Evolutionary conservation across 2,797 vertebrate genomes (phyloP), one percentile per base, ranked within the genome.

Genomic region (Hipposideros larvatus): DNA sequence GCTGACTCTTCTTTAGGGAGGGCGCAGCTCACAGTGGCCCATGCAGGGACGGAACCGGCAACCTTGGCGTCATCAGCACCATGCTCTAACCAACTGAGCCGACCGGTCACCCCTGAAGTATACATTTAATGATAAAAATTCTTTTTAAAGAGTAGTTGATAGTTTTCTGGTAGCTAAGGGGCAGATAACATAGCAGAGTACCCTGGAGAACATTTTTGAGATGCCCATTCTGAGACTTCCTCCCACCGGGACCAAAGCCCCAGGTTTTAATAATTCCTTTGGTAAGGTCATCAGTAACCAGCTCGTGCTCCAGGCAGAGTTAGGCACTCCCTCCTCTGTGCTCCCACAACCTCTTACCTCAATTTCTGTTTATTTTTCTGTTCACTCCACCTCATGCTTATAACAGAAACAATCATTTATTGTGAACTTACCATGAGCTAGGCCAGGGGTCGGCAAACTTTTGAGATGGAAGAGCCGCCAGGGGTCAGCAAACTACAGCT

Each of bases 331-430:
- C n/a, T 82, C 10, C 48, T 85, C n/a, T 22, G 7, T 13, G 37
- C 31, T 88, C 19, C 22, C 57, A 59, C 19, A 24, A 1, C 2
- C n/a, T 4, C 19, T 88, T n/a, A 53, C 14, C 71, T 88, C 82
- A 37, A 63, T 68, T 90, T 94, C 22, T 86, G 43, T 91, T 77
- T 77, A 46, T 18, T 65, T 77, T 34, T 61, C 66, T 24, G 18
- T 84, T 14, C 21, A 41, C n/a, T 78, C 19, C 3, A 68, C 65
- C 31, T 74, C 46, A 14, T 65, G n/a, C 43, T 75, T 79, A 26
- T 37, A 70, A 85, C n/a, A 91, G 57, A 91, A 95, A 91, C 73
- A 65, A 31, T 41, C 48, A 70, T 78, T 78, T 86, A 41, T 31
- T 31, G 6, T 46, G 18, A 51, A 63, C 53, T 80, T 51, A 48